A percentile compares a stretch with the other conserved stretches of the same genome.
phyloP scores from a whole-genome alignment of 2,113 vertebrate species.

The Henicopernis longicauda region DNA sequence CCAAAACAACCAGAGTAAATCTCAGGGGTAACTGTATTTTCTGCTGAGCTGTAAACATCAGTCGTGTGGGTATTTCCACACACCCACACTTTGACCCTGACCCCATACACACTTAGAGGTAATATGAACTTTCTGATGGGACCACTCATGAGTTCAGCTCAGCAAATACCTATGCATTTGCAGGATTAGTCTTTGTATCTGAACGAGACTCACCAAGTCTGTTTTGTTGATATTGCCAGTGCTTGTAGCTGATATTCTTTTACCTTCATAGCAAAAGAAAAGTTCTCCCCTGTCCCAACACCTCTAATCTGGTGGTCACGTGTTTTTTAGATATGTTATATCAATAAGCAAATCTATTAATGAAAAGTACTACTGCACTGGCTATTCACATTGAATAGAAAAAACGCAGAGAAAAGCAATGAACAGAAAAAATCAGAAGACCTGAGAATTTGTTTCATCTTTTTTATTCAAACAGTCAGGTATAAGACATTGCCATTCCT shows the following conservation, averaged over 20 bases:
- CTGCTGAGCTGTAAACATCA: constrained; percentile 47
- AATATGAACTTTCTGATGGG: background rate
- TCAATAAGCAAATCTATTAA: background rate
- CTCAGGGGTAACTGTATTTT: constrained; percentile 35
- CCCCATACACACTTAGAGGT: background rate
- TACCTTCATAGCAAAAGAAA: background rate
- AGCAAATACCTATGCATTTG: background rate
- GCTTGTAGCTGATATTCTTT: background rate
- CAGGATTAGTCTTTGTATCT: background rate
- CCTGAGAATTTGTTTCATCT: background rate
- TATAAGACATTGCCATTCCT: background rate
- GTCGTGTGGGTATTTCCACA: constrained; percentile 38
- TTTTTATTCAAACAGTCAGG: background rate
- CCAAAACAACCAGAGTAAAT: constrained; percentile 41
- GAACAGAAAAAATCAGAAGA: background rate
- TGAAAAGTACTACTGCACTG: background rate
- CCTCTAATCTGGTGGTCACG: background rate
- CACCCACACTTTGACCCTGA: background rate
- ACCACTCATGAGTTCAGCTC: background rate
- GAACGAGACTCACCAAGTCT: background rate
- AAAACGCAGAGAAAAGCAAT: background rate
- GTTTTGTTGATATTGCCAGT: background rate
- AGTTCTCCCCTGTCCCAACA: accelerated
- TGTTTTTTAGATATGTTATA: background rate
- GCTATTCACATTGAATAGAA: background rate